Evolutionary conservation across 2,797 vertebrate species (phyloP), one percentile per base, ranked within the genome.

Genomic region (Garrulus glandarius): DNA sequence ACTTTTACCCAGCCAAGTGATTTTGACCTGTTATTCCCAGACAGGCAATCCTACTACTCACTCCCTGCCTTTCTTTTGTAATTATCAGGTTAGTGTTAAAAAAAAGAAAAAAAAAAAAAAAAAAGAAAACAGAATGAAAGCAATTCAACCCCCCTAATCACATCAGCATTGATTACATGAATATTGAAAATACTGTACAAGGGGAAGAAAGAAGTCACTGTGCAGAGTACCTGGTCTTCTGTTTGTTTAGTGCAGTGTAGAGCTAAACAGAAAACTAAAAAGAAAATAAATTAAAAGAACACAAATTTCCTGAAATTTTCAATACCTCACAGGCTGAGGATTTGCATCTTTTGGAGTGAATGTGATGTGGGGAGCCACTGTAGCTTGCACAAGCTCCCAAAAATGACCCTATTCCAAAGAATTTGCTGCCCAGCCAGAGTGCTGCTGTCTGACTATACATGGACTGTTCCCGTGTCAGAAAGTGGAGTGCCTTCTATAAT

Each of bases 401-500:
- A 77, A 78, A 11, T 1, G 2, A 30, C n/a, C 53, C 76, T 69
- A 15, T 13, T 43, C n/a, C 32, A 43, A 53, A 50, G 57, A 67
- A 69, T 92, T 89, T 84, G 65, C 30, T n/a, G 41, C 50, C 88
- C 55, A 91, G 70, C 13, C 87, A 65, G 52, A 23, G 16, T 4
- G 5, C 12, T 90, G 50, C 56, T 52, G 6, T 20, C 52, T 55
- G 56, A 67, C 70, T 39, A 6, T 5, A 49, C 72, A 64, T 1
- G 8, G 37, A 67, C 60, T 86, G 68, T 32, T 91, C 71, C 85
- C 2, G 2, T 78, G 46, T 89, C 70, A 93, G 78, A 94, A 92
- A 94, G 82, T 71, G 68, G 92, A 97, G 24, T 60, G 67, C 55
- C 63, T 97, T 77, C 88, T 77, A 70, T 96, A 98, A 98, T 97